phyloP scores from a whole-genome alignment of 2,797 vertebrate genomes.

The Coilia nasus region DNA sequence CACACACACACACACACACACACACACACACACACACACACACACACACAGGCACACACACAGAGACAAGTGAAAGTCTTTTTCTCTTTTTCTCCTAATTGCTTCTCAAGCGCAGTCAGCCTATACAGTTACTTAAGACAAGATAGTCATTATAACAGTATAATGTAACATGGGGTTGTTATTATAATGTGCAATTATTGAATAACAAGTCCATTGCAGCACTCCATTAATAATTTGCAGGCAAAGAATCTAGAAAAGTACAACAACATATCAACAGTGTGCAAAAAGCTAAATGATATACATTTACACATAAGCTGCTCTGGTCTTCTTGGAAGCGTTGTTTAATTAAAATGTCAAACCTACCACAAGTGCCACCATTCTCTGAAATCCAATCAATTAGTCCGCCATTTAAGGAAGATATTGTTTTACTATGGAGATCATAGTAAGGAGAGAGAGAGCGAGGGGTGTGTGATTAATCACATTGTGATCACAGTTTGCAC shows the following conservation, averaged over 20 bases:
- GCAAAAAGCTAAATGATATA: background rate
- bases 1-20: no score
- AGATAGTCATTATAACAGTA: background rate
- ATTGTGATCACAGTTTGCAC: background rate
- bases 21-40: background rate
- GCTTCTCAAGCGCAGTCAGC: no score
- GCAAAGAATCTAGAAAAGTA: background rate
- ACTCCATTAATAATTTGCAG: background rate
- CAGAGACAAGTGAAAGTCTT: background rate
- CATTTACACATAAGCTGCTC: background rate
- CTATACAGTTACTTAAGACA: background rate
- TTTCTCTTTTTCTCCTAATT: no score
- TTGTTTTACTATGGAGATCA: background rate
- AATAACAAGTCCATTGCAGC: background rate
- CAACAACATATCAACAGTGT: background rate
- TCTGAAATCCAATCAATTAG: slow-evolving; percentile 54
- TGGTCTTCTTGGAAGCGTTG: background rate
- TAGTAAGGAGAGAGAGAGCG: background rate
- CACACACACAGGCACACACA: background rate
- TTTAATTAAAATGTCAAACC: slow-evolving; percentile 17
- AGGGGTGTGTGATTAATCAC: background rate
- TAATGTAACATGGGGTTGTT: background rate
- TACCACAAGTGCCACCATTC: slow-evolving; percentile 50
- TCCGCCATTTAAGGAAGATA: slow-evolving; percentile 40
- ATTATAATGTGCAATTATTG: background rate